Evolutionary conservation across 2,888 invertebrate genomes (phyloP).

Genomic region (Drosophila nigricruria): DNA sequence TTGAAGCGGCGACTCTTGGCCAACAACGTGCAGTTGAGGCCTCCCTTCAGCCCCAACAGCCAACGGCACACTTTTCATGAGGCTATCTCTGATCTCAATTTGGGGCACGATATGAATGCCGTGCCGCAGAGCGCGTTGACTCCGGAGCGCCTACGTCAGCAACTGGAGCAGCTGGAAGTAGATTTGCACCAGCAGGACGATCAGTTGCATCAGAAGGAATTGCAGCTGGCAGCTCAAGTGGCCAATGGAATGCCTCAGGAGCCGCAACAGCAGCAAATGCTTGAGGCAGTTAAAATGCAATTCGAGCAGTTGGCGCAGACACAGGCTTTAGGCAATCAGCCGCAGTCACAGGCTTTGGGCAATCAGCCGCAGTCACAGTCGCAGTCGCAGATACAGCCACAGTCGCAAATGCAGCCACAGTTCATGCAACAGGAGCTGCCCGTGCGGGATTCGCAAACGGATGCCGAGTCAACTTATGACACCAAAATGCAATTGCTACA

Average conservation of each 20-base stretch:
- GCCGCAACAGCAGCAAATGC: not conserved
- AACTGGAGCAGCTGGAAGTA: constrained; percentile 29
- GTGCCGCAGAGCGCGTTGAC: not conserved
- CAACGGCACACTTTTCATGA: not conserved
- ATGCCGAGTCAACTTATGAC: constrained; percentile 17
- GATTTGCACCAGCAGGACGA: constrained; percentile 34
- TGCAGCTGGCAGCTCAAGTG: constrained; percentile 22
- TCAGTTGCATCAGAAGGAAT: constrained; percentile 23
- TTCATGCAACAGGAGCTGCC: not conserved
- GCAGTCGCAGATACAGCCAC: no score
- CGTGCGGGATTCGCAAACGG: constrained; percentile 5
- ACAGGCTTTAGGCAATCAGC: no score
- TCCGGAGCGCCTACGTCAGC: constrained; percentile 14
- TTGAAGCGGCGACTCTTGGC: constrained; percentile 58
- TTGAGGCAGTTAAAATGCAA: no score
- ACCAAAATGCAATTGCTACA: constrained; percentile 49
- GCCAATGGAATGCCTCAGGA: not conserved
- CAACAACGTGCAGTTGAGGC: constrained; percentile 11
- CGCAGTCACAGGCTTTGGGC: no score
- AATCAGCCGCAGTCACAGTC: no score
- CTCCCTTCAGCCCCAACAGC: not conserved
- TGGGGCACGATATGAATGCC: not conserved
- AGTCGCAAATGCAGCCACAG: not conserved
- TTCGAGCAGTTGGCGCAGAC: no score
- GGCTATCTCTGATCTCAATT: not conserved